Percentiles rank a stretch among this genome's conserved stretches.
These are phyloP conservation scores for Montipora capricornis DNA, from an alignment of 64 coral and sea anemone genomes.

Conservation along the genomic window DNA sequence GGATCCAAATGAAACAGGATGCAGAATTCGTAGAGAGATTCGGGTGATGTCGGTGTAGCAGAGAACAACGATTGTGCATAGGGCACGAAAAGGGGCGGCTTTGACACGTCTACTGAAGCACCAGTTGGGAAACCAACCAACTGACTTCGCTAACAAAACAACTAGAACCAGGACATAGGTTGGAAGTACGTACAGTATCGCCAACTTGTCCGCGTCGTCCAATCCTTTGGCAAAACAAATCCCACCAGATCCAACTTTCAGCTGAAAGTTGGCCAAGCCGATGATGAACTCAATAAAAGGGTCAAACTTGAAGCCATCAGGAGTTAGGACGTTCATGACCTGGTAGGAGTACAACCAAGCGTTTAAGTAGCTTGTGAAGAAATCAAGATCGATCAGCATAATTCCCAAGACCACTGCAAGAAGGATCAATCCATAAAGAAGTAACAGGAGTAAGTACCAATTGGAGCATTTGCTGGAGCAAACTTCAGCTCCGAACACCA, in stretches of 20 bases:
- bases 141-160: slow-evolving; percentile 59
- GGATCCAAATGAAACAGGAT: slow-evolving; percentile 66
- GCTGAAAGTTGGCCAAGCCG: slow-evolving; percentile 75
- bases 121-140: slow-evolving; percentile 67
- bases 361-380: slow-evolving; percentile 96
- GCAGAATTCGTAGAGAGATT: slow-evolving; percentile 79
- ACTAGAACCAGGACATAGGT: slow-evolving; percentile 77
- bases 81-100: slow-evolving; percentile 71
- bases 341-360: slow-evolving; percentile 98
- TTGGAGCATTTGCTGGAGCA: slow-evolving; percentile 73
- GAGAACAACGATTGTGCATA: slow-evolving; percentile 91
- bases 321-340: slow-evolving; percentile 76
- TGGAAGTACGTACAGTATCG: slow-evolving; percentile 73
- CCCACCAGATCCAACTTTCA: slow-evolving; percentile 60
- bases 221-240: slow-evolving; percentile 70
- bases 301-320: slow-evolving; percentile 73
- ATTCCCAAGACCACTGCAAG: slow-evolving; percentile 67
- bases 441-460: slow-evolving; percentile 67
- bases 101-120: slow-evolving; percentile 50
- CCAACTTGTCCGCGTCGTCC: slow-evolving; percentile 79
- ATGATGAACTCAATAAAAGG: slow-evolving; percentile 78
- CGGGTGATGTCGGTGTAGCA: slow-evolving; percentile 91
- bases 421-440: slow-evolving; percentile 62
- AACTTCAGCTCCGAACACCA: slow-evolving; percentile 66
- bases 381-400: slow-evolving; percentile 83